Conservation (phyloP, 2,888 invertebrate genomes). For the Orthosia cruda region DNA sequence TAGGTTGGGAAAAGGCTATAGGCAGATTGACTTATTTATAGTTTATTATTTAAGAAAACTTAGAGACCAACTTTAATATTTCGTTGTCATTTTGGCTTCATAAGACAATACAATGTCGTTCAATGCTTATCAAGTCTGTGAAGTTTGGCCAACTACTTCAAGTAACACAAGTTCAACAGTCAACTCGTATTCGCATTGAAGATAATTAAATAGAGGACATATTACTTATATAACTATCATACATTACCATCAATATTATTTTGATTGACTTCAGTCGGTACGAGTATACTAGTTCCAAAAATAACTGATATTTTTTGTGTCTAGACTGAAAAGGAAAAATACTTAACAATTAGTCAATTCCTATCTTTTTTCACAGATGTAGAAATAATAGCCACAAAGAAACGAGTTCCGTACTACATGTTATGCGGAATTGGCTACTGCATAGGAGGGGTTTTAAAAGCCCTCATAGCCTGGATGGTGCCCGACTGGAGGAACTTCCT, state of each 20-base stretch:
- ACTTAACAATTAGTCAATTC: neutral
- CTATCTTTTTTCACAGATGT: conserved; percentile 76
- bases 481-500: conserved; percentile 94
- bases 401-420: conserved; percentile 79
- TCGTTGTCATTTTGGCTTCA: neutral
- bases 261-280: no score
- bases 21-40: no score
- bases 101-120: neutral
- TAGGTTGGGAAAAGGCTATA: no score
- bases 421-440: conserved; percentile 77
- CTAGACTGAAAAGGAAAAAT: neutral
- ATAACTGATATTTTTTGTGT: neutral
- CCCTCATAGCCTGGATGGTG: conserved; percentile 82
- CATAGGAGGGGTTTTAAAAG: conserved; percentile 75
- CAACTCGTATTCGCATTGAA: neutral
- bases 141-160: conserved; percentile 9
- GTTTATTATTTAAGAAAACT: neutral
- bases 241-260: no score
- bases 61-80: neutral
- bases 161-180: neutral
- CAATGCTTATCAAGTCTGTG: neutral
- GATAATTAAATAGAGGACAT: neutral
- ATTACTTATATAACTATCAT: no score
- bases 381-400: conserved; percentile 83
- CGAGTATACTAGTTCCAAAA: no score